These are phyloP conservation scores for Mechanitis mazaeus DNA, from an alignment of 2,888 invertebrate genomes.

Conservation along the genomic window DNA sequence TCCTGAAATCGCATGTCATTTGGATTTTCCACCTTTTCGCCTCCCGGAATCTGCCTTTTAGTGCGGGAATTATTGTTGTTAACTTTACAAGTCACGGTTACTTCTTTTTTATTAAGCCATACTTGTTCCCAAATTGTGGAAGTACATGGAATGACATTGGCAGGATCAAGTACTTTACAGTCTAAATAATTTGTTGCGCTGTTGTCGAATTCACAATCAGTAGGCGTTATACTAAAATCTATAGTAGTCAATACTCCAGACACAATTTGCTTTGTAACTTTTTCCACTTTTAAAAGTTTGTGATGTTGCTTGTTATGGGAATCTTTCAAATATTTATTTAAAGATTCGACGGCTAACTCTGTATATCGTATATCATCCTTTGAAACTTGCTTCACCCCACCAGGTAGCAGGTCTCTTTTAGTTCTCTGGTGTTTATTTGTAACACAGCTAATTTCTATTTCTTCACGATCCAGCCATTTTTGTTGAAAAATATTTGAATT, in stretches of 20 bases:
- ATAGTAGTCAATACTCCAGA: no score
- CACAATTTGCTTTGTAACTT: no score
- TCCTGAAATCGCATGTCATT: constrained; percentile 36
- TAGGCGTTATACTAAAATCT: no score
- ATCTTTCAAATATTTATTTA: no score
- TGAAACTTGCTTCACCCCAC: not conserved
- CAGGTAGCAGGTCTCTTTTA: constrained; percentile 18
- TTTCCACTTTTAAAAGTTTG: no score
- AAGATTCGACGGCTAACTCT: no score
- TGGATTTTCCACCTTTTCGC: constrained; percentile 27
- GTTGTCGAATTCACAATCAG: no score
- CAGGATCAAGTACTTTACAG: no score
- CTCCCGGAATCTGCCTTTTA: constrained; percentile 28
- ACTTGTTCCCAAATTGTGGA: constrained; percentile 33
- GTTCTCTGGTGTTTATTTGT: not conserved
- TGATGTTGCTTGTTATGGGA: no score
- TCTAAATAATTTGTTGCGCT: no score
- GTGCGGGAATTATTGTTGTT: constrained; percentile 12
- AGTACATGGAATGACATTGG: no score
- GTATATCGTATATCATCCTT: not conserved
- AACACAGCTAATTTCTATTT: constrained; percentile 36
- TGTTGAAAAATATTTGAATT: constrained; percentile 39
- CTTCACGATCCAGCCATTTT: constrained; percentile 35
- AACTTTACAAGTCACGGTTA: constrained; percentile 32
- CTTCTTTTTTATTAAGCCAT: constrained; percentile 67